Conservation (phyloP, 92 coral and sea anemone genomes). For the Paragorgia papillata region DNA sequence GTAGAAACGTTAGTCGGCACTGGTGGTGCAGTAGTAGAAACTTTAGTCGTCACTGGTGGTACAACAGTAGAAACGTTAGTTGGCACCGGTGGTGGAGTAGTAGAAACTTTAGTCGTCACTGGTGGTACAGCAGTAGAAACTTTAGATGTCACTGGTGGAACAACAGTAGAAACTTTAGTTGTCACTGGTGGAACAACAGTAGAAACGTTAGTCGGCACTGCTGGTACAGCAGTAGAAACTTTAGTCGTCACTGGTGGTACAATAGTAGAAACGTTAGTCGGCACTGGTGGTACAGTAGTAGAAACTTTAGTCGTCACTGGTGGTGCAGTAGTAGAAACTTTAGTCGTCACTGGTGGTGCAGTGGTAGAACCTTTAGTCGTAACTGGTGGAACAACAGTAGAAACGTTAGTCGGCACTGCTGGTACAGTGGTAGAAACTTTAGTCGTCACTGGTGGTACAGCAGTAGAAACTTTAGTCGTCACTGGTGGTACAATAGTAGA, state of each 20-base stretch:
- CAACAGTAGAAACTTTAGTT: background rate
- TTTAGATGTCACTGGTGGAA: background rate
- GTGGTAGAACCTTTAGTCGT: background rate
- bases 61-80: too few species aligned
- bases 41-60: too few species aligned
- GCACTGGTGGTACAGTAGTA: background rate
- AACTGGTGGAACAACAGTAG: background rate
- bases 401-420: background rate
- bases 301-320: background rate
- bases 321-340: background rate
- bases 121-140: background rate
- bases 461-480: background rate
- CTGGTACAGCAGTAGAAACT: background rate
- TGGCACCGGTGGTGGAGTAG: too few species aligned
- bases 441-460: background rate
- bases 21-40: too few species aligned
- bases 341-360: background rate
- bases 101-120: background rate
- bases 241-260: background rate
- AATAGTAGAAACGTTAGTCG: background rate
- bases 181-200: background rate
- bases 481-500: background rate
- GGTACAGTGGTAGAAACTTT: background rate
- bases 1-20: too few species aligned
- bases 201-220: background rate